These are phyloP conservation scores for Avahi laniger DNA, from an alignment of 2,797 vertebrate species.

Conservation along the genomic window DNA sequence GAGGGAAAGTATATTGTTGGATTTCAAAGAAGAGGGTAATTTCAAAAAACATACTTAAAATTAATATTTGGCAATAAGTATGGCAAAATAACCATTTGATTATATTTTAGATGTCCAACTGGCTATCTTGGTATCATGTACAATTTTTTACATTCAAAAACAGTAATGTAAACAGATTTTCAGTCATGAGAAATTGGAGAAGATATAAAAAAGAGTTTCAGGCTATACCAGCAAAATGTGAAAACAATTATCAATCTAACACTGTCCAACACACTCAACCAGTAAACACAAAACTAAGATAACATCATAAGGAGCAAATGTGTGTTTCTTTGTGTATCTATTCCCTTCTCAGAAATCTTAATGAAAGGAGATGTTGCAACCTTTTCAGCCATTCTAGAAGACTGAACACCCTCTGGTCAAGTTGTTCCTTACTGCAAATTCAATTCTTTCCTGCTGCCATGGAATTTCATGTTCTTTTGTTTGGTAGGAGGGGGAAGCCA, in stretches of 20 bases:
- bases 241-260: not conserved
- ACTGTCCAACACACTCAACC: not conserved
- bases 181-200: not conserved
- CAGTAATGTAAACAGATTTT: not conserved
- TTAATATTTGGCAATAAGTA: not conserved
- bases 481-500: not conserved
- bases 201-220: not conserved
- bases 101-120: constrained; percentile 22
- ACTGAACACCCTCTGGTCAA: not conserved
- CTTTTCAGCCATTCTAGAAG: not conserved
- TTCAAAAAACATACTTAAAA: constrained; percentile 36
- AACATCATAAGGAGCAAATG: not conserved
- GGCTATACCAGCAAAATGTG: not conserved
- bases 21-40: not conserved
- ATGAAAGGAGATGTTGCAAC: not conserved
- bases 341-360: constrained; percentile 4
- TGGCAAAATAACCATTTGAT: not conserved
- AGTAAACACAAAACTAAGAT: not conserved
- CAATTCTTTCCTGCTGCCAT: not conserved
- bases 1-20: not conserved
- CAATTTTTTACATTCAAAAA: not conserved
- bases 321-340: not conserved
- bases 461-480: not conserved
- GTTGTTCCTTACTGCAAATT: not conserved
- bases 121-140: not conserved